phyloP scores from a whole-genome alignment of 2,888 invertebrate genomes.

The Acanthosepion pharaonis region DNA sequence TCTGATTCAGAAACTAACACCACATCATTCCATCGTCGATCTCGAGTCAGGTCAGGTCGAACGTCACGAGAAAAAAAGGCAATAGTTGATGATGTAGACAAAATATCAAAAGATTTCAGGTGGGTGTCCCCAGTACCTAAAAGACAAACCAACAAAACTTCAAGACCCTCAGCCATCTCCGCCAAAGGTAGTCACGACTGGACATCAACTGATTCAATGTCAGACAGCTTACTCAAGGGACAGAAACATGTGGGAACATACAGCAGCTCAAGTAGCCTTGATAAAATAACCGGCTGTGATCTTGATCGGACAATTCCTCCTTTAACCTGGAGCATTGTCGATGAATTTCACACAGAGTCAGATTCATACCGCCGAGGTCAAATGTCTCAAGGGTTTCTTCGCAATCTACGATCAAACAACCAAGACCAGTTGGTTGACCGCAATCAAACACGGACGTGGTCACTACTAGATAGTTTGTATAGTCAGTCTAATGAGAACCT shows the following conservation, averaged over 20 bases:
- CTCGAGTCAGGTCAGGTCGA: not conserved
- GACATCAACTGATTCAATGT: slow-evolving; percentile 15
- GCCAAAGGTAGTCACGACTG: not conserved
- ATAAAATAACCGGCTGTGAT: slow-evolving; percentile 37
- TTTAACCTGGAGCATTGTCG: not conserved
- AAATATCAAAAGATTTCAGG: not conserved
- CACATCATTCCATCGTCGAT: not conserved
- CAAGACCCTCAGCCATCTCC: not conserved
- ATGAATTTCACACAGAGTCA: not conserved
- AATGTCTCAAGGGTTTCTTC: not conserved
- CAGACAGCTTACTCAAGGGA: too few relatives aligned
- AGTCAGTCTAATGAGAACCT: slow-evolving; percentile 38
- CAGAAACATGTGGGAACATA: not conserved
- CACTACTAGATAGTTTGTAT: slow-evolving; percentile 11
- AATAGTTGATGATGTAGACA: too few relatives aligned
- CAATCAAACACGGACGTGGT: not conserved
- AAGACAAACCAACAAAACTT: not conserved
- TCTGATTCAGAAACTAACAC: not conserved
- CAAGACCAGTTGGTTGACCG: slow-evolving; percentile 25
- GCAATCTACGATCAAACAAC: not conserved
- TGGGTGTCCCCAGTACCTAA: not conserved
- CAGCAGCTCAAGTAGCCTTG: slow-evolving; percentile 36
- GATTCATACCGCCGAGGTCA: not conserved
- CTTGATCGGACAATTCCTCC: not conserved
- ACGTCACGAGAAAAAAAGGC: not conserved